These are phyloP conservation scores for Pseudochirops cupreus DNA, from an alignment of 2,797 vertebrate genomes.

Conservation along the genomic window DNA sequence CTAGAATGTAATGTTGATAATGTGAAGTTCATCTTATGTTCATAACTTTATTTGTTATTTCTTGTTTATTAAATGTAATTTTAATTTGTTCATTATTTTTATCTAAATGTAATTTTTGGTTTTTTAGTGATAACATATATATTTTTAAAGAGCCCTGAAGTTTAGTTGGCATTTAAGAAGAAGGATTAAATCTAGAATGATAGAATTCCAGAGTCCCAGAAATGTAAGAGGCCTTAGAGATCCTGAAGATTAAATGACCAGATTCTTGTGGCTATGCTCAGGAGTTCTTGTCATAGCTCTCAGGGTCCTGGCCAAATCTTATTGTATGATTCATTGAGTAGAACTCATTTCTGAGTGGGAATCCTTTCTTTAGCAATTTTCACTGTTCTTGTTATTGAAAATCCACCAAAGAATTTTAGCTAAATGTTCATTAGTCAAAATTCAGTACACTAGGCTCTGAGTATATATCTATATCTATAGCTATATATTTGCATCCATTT, in stretches of 20 bases:
- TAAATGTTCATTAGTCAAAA: not conserved
- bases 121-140: not conserved
- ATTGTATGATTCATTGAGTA: not conserved
- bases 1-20: not conserved
- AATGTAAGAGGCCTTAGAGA: not conserved
- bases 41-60: not conserved
- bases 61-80: not conserved
- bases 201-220: not conserved
- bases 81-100: not conserved
- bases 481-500: not conserved
- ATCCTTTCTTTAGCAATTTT: too few relatives aligned
- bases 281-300: not conserved
- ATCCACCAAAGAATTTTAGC: not conserved
- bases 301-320: not conserved
- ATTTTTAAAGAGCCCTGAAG: not conserved
- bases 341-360: too few relatives aligned
- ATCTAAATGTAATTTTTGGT: not conserved
- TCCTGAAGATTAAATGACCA: not conserved
- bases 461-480: not conserved
- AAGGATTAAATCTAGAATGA: not conserved
- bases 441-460: not conserved
- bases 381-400: too few relatives aligned
- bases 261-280: not conserved
- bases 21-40: not conserved
- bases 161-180: not conserved